Base-by-base conservation (phyloP, 92 coral and sea anemone species). In the Hydrozoanthus gracilis region DNA sequence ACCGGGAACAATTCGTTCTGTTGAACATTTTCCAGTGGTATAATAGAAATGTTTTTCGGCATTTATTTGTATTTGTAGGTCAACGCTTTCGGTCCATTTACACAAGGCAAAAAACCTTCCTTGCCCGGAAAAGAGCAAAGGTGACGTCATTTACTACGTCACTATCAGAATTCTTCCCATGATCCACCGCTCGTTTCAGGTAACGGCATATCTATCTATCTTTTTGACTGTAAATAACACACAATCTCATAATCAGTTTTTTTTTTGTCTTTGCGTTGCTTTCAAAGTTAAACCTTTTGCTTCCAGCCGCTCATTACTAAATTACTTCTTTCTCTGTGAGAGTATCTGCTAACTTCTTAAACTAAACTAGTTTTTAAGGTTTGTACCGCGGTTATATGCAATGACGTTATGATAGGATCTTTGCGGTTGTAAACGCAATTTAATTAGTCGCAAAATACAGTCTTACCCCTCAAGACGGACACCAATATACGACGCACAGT, bases 171-270 rank as follows among this genome's bases (percentile, higher is more conserved):
- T 96, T 73, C 86, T 96, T 50, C 99, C 99, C 45, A 89, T 86
- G 86, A 87, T 89, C 71, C 96, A 96, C 61, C 98, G 95, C 78
- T 90, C 98, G 11, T 96, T 93, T 82, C 99, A 96, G 89, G 85
- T 80, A 79, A 87, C 95, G 73, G 72, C 92, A 91, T 5, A 76
- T 90, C 51, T 88, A 76, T 70, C 71, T 84, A 51, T 14, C 16
- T 18, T 14, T 9, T 65, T 8, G 61, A 2, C 9, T 13, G 61
- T 54, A 54, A 13, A 8, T 13, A 54, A 13, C 9, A 13, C 71
- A 0, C 6, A n/a, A 18, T 8, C 44, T 8, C 5, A 4, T 0
- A 4, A 66, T 66, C 17, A 6, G 35, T 39, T 6, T 44, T 6
- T 66, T 66, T 16, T 4, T 3, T 20, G 16, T 18, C 17, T 66